Conservation (phyloP, 1,140 invertebrate species). For the Doryteuthis pealeii region DNA sequence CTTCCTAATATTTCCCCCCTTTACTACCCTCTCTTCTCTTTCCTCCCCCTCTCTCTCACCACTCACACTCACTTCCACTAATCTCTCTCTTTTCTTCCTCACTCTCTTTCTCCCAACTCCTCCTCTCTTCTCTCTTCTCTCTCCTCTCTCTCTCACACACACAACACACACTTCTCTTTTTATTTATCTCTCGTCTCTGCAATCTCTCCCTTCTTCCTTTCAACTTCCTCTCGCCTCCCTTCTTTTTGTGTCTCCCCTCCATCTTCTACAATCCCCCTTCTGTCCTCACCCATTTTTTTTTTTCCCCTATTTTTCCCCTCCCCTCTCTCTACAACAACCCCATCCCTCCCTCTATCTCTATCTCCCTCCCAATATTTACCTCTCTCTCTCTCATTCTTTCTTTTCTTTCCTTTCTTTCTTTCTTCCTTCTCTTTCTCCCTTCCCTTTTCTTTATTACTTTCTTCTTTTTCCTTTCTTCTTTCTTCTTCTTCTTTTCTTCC, state of each 20-base stretch:
- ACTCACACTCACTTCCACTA: background rate
- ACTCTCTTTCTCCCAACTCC: too few species aligned
- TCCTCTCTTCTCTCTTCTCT: too few species aligned
- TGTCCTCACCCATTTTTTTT: background rate
- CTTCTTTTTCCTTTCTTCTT: background rate
- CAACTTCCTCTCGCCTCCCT: too few species aligned
- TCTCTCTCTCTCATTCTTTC: background rate
- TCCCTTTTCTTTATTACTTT: background rate
- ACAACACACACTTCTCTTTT: too few species aligned
- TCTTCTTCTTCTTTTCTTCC: background rate
- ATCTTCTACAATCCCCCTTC: background rate
- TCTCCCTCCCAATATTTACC: background rate
- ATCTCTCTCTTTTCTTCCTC: background rate
- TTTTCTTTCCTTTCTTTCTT: background rate
- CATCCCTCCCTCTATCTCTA: background rate
- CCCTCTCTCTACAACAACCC: background rate
- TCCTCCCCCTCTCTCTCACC: too few species aligned
- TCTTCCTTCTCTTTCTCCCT: background rate
- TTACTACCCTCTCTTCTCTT: too few species aligned
- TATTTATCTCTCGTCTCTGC: too few species aligned
- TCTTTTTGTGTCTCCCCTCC: background rate
- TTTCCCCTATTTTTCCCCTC: background rate
- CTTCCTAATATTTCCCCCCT: too few species aligned
- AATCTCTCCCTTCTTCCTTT: too few species aligned
- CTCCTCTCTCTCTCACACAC: too few species aligned